These are phyloP conservation scores for Chaetura pelagica DNA, from an alignment of 2,113 vertebrate genomes.

Conservation along the genomic window DNA sequence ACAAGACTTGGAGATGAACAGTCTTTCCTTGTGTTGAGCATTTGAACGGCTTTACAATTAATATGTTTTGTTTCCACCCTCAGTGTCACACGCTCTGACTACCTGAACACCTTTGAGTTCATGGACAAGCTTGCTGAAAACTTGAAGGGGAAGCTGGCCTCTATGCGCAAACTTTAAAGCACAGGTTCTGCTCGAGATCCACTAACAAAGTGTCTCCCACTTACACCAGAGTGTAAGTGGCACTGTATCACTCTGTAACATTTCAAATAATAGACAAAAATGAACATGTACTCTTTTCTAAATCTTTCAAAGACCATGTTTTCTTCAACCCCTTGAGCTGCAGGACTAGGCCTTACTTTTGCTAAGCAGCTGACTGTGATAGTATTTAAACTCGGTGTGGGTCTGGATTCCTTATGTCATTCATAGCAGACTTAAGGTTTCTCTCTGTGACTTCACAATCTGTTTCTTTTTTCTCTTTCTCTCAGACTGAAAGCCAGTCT, in stretches of 20 bases:
- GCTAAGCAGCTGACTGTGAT: conserved; percentile 30
- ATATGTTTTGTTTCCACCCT: not conserved
- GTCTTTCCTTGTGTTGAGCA: not conserved
- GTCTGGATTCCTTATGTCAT: not conserved
- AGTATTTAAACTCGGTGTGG: not conserved
- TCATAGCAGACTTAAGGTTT: not conserved
- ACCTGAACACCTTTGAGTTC: conserved; percentile 97
- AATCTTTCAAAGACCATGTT: conserved; percentile 15
- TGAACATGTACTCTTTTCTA: conserved; percentile 29
- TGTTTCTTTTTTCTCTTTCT: not conserved
- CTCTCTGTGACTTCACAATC: not conserved
- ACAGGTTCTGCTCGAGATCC: not conserved
- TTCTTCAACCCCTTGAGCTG: not conserved
- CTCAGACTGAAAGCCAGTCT: conserved; percentile 48
- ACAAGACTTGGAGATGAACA: not conserved
- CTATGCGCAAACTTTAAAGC: conserved; percentile 85
- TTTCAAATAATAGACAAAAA: conserved; percentile 64
- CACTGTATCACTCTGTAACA: conserved; percentile 51
- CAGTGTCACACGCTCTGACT: conserved; percentile 90
- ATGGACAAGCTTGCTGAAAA: conserved; percentile 97
- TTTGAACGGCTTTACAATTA: not conserved
- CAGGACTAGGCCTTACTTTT: not conserved
- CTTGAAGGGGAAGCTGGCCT: conserved; percentile 86
- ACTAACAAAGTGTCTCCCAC: not conserved
- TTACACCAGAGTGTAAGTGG: not conserved